phyloP scores from a whole-genome alignment of 1,140 invertebrate species.

The Papilio dardanus region DNA sequence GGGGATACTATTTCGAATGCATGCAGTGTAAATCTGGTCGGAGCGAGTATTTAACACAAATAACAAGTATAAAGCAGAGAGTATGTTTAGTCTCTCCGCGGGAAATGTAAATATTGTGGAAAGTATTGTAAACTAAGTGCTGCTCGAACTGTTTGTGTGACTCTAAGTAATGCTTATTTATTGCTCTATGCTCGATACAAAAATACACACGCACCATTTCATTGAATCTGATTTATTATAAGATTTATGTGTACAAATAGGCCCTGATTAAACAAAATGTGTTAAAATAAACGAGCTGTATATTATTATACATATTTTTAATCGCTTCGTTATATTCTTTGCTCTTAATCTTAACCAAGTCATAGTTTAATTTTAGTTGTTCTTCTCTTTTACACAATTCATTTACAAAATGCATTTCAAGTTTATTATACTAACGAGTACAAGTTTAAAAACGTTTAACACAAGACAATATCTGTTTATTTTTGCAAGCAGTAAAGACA shows the following conservation, averaged over 20 bases:
- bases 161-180: conserved; percentile 29
- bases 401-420: too few relatives aligned
- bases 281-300: neutral
- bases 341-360: neutral
- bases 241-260: neutral
- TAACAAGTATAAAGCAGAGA: neutral
- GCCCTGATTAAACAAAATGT: conserved; percentile 6
- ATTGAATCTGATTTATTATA: conserved; percentile 1
- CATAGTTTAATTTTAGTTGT: neutral
- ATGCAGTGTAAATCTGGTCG: conserved; percentile 5
- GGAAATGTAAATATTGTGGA: conserved; percentile 33
- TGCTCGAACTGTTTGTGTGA: conserved; percentile 21
- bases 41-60: conserved; percentile 24
- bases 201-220: neutral
- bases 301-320: neutral
- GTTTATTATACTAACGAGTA: neutral
- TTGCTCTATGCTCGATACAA: neutral
- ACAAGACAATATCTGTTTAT: neutral
- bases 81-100: conserved; percentile 32
- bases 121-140: conserved; percentile 34
- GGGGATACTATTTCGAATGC: neutral
- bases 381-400: too few relatives aligned
- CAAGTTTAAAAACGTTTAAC: neutral
- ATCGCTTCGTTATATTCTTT: neutral
- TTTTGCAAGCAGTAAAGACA: neutral